These are phyloP conservation scores for Caenorhabditis imperialis DNA, from an alignment of 2,888 invertebrate genomes.

Conservation along the genomic window DNA sequence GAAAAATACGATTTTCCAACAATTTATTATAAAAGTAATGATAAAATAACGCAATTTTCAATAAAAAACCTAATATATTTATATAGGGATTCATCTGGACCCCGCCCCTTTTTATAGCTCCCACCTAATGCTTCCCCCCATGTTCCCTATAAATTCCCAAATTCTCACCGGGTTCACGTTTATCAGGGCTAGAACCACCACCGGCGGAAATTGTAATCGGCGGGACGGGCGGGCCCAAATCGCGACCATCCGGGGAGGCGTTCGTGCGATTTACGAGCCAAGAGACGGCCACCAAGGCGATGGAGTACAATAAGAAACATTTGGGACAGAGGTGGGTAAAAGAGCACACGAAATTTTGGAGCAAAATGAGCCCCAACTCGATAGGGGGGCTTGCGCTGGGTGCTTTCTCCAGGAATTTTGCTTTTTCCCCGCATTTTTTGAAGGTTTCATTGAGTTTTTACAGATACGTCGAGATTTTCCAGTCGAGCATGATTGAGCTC, in stretches of 20 bases:
- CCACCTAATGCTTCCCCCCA: background rate
- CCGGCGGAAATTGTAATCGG: conserved; percentile 73
- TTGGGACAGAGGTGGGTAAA: conserved; percentile 74
- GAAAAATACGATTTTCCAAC: no score
- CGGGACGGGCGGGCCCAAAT: conserved; percentile 66
- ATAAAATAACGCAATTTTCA: no score
- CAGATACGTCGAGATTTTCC: conserved; percentile 75
- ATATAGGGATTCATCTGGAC: no score
- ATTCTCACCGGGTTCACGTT: conserved; percentile 1
- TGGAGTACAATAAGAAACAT: conserved; percentile 72
- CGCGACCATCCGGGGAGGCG: conserved; percentile 75
- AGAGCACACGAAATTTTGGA: no score
- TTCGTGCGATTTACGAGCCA: conserved; percentile 68
- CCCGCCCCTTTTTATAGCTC: no score
- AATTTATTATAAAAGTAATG: no score
- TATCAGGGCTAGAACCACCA: conserved; percentile 65
- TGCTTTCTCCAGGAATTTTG: no score
- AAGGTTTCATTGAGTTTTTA: background rate
- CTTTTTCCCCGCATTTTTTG: background rate
- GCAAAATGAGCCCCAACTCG: no score
- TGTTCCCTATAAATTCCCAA: conserved; percentile 12
- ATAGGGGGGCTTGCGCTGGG: no score
- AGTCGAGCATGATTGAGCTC: conserved; percentile 55
- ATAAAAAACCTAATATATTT: no score
- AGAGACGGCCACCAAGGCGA: conserved; percentile 67